Conservation (phyloP, 2,113 vertebrate species). For the Hydrochoerus hydrochaeris region DNA sequence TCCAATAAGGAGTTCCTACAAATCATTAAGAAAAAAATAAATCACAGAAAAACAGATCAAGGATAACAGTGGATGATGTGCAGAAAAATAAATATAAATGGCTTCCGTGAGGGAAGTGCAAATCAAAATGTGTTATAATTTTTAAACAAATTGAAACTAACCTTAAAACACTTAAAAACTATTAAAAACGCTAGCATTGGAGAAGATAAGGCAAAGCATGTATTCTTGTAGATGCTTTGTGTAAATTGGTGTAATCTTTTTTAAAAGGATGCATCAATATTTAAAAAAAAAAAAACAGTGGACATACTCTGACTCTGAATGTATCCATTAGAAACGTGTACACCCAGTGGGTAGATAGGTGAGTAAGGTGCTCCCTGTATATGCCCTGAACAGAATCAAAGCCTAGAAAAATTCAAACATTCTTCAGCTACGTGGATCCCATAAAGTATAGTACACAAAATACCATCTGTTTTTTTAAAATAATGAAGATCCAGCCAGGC, state of each 20-base stretch:
- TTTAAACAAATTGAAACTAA: background rate
- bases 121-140: background rate
- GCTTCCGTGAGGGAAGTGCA: background rate
- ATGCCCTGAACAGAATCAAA: rapidly evolving
- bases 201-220: background rate
- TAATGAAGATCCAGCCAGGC: background rate
- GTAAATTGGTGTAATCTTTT: background rate
- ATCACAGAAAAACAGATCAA: background rate
- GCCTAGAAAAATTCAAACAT: background rate
- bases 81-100: background rate
- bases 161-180: background rate
- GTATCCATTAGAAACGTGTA: background rate
- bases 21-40: background rate
- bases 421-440: background rate
- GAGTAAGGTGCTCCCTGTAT: background rate
- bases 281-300: background rate
- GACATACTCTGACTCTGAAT: background rate
- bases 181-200: too few species aligned
- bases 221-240: background rate
- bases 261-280: background rate
- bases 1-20: background rate
- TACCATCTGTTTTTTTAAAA: background rate
- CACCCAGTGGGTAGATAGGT: too few species aligned
- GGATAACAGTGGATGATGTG: background rate
- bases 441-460: background rate